Evolutionary conservation across 1,140 invertebrate genomes (phyloP), one percentile per base, ranked within the genome.

Genomic region (Cyclargus thomasi): DNA sequence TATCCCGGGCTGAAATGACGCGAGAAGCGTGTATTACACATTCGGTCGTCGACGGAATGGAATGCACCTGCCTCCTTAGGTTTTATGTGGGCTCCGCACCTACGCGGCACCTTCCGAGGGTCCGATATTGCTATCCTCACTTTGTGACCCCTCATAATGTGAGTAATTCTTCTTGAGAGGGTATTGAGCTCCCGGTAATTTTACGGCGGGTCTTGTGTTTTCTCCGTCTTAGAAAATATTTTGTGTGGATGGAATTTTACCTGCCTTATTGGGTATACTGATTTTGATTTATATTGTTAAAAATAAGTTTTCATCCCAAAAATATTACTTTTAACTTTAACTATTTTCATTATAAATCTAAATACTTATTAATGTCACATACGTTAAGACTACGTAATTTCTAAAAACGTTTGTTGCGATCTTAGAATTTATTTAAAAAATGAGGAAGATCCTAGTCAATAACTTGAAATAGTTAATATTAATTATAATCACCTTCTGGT

Each of bases 91-190:
- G 86, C 72, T 88, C 86, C 79, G 85, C 83, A 87, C 83, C 84
- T 88, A 82, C 83, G 83, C 75, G 79, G 76, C 73, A 75, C 80
- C 74, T 72, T 75, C 79, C 77, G 81, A 86, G 83, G 86, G 82
- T 83, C 81, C 86, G 84, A 89, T 87, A 89, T 85, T 78, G 80
- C 75, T 79, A 81, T 82, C 81, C 83, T 81, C 85, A 86, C 86
- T 86, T 87, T 87, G 86, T 85, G 85, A 89, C 83, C 86, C 85
- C 80, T 89, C 86, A 85, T 89, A 89, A 89, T 86, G 80, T 80
- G 71, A 80, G 82, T 80, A 83, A 85, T 89, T 85, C 83, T 86
- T 84, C 86, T 84, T 82, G 82, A 87, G 80, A 87, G 86, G 82
- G 81, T 86, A 82, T 85, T 77, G 84, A 84, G 75, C 82, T 77